Conservation (phyloP, 2,113 vertebrate genomes). For the Octodon degus region DNA sequence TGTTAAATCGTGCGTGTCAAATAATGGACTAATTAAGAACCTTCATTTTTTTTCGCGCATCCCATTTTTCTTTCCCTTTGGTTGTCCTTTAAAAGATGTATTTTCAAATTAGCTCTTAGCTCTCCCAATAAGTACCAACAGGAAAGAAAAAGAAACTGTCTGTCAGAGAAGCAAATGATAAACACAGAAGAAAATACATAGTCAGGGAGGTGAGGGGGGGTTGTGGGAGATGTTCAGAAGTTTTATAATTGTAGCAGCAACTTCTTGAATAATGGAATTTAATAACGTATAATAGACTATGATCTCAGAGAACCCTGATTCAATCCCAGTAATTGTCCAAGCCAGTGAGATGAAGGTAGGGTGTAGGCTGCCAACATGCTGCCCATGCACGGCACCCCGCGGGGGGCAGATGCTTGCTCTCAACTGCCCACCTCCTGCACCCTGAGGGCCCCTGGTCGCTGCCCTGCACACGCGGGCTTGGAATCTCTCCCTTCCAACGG, state of each 20-base stretch:
- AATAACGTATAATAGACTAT: conserved; percentile 74
- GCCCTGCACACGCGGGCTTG: conserved; percentile 55
- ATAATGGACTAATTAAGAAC: conserved; percentile 83
- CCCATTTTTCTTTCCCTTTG: conserved; percentile 71
- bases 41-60: conserved; percentile 82
- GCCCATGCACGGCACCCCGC: conserved; percentile 33
- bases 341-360: conserved; percentile 70
- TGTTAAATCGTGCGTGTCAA: conserved; percentile 83
- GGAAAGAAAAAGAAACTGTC: conserved; percentile 53
- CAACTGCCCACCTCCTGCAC: conserved; percentile 67
- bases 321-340: conserved; percentile 66
- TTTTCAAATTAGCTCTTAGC: conserved; percentile 84
- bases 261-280: conserved; percentile 80
- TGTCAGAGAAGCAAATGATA: conserved; percentile 63
- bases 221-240: conserved; percentile 63
- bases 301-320: conserved; percentile 74
- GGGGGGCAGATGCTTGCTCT: conserved; percentile 52
- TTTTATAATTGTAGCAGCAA: conserved; percentile 68
- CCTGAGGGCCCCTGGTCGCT: conserved; percentile 63
- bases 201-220: conserved; percentile 42
- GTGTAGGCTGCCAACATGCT: conserved; percentile 56
- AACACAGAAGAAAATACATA: conserved; percentile 59
- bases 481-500: conserved; percentile 66
- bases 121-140: conserved; percentile 74
- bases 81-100: conserved; percentile 71